Evolutionary conservation across 2,113 vertebrate species (phyloP), one percentile per base, ranked within the genome.

Genomic region (Catharus minimus): DNA sequence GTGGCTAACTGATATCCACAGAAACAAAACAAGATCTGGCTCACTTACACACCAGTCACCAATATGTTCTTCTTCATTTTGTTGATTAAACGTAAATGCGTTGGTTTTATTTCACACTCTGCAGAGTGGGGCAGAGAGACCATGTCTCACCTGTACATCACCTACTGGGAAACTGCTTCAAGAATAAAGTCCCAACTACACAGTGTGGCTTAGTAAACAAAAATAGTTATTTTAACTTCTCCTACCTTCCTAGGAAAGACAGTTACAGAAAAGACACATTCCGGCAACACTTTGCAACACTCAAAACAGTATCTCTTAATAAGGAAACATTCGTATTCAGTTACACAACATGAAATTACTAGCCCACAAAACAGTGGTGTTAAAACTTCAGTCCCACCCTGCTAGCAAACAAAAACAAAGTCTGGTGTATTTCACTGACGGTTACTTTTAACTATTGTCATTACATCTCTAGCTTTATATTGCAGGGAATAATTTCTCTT

Each of bases 161-260:
- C 28, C 15, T 39, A 3, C 60, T 1, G 2, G 18, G 20, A 71
- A 91, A 69, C 39, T 47, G 49, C 56, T 58, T 67, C n/a, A 58
- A 56, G 32, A 75, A 56, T 3, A 30, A 71, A 82, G 33, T 9
- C 2, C 68, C 55, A 28, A 23, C 47, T 56, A 41, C 7, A 21
- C 0, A 23, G 28, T 0, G 0, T 9, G 28, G 21, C 32, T 73
- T 12, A 23, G 22, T 18, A 61, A 76, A 82, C 26, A 58, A 41
- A 66, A 78, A 9, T 2, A 47, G 71, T 17, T 10, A 1, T 19
- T 66, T 88, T 36, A 38, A 13, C 10, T 47, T 52, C 7, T 39
- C 43, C 30, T 69, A 26, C n/a, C 32, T 41, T 88, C 50, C 32
- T 26, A 53, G 15, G 68, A 80, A 65, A 21, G 23, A 4, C 1